Conservation (phyloP, 2,888 invertebrate genomes). For the Glaucopsyche alexis region DNA sequence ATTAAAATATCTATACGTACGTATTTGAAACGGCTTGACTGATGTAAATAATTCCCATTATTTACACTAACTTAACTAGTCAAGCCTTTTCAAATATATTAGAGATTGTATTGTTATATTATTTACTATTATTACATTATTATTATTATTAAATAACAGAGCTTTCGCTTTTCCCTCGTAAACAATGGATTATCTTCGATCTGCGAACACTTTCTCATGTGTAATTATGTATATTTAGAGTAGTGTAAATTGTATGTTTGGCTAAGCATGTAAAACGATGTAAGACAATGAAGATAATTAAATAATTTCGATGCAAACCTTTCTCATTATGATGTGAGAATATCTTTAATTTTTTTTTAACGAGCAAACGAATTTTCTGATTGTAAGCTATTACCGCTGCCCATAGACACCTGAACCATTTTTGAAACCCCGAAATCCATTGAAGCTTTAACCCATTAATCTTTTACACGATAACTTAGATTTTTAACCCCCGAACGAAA, state of each 20-base stretch:
- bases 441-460: too few species aligned
- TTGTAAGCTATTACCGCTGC: too few species aligned
- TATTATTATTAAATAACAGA: constrained; percentile 19
- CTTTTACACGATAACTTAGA: too few species aligned
- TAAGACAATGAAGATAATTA: not conserved
- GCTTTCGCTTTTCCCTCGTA: constrained; percentile 27
- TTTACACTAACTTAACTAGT: not conserved
- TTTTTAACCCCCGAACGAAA: too few species aligned
- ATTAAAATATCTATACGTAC: too few species aligned
- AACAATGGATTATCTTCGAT: constrained; percentile 21
- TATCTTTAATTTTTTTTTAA: not conserved
- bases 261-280: constrained; percentile 6
- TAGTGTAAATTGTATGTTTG: constrained; percentile 28
- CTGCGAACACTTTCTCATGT: constrained; percentile 16
- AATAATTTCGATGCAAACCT: not conserved
- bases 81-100: not conserved
- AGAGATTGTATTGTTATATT: not conserved
- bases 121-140: not conserved
- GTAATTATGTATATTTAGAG: constrained; percentile 24
- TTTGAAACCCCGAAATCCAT: too few species aligned
- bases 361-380: too few species aligned
- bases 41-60: not conserved
- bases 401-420: too few species aligned
- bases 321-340: not conserved
- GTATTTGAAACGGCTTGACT: too few species aligned